Evolutionary conservation across 2,888 invertebrate genomes (phyloP), one percentile per base, ranked within the genome.

Genomic region (Chrysomela aeneicollis): DNA sequence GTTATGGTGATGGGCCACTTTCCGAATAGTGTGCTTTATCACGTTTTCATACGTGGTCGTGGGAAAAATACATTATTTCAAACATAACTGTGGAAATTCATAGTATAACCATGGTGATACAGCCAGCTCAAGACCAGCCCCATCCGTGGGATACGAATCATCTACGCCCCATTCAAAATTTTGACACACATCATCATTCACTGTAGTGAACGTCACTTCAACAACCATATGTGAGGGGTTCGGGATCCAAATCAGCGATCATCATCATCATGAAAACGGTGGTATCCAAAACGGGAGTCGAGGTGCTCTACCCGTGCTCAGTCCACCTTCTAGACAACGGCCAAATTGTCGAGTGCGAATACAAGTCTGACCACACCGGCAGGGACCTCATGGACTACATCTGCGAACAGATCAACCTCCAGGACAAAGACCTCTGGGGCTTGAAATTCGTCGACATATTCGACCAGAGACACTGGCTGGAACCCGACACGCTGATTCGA

Each of bases 381-480:
- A 61, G 51, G 32, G 72, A 74, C 22, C 61, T 74, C 9, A 6
- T 73, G 17, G 65, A 71, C 22, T 70, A 64, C 58, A 59, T 71
- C 12, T 74, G 73, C 49, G 66, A 67, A 8, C 55, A 72, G n/a
- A 61, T 71, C 42, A 66, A 68, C 17, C 59, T 74, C n/a, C 32
- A 57, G 17, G 71, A 73, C n/a, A 63, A 57, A 10, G 61, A 62
- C 12, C 63, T 60, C 37, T 74, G 74, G 73, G 73, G 73, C 0
- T 51, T 74, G 6, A 66, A 64, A 50, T 74, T 64, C 57, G 61
- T 70, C 19, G 70, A 74, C 30, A 60, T 55, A 0, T 71, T 65
- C 53, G 73, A 70, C n/a, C 67, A 71, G 19, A 62, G 69, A 19
- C 68, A 72, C 59, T 74, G 73, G 73, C 55, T 74, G 37, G 70